A percentile compares a stretch with the other conserved stretches of the same genome.
Conservation (phyloP, 2,888 invertebrate species). For the Cheilosia impressa region DNA sequence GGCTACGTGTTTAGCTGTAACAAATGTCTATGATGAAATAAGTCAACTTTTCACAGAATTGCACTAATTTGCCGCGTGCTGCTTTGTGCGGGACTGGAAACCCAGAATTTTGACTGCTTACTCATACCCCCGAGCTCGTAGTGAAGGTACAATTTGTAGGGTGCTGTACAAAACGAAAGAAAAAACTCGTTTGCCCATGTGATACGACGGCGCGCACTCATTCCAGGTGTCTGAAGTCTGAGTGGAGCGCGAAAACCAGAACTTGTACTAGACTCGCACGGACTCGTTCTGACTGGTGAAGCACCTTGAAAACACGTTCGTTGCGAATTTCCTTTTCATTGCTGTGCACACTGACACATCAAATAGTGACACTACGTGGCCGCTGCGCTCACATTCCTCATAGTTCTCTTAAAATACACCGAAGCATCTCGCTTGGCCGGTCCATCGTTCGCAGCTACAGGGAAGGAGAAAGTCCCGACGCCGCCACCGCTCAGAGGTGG, state of each 20-base stretch:
- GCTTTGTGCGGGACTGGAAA: constrained; percentile 48
- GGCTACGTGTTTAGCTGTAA: constrained; percentile 26
- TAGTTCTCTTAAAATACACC: constrained; percentile 53
- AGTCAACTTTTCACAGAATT: constrained; percentile 69
- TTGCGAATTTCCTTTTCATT: constrained; percentile 53
- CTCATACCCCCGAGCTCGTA: constrained; percentile 56
- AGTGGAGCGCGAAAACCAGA: constrained; percentile 42
- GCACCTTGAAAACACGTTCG: constrained; percentile 70
- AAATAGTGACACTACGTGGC: constrained; percentile 60
- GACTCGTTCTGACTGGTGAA: constrained; percentile 56
- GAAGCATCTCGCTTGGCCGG: constrained; percentile 53
- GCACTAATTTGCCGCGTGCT: constrained; percentile 64
- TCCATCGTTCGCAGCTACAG: constrained; percentile 21
- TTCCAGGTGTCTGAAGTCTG: constrained; percentile 48
- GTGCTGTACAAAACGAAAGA: constrained; percentile 20
- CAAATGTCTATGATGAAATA: constrained; percentile 70
- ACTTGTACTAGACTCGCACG: constrained; percentile 23
- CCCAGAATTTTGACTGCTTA: constrained; percentile 61
- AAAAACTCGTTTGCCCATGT: constrained; percentile 53
- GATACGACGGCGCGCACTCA: constrained; percentile 43
- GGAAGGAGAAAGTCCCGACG: constrained; percentile 55
- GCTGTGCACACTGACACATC: constrained; percentile 26
- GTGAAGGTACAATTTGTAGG: constrained; percentile 66
- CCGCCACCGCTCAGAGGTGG: constrained; percentile 15
- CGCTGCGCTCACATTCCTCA: constrained; percentile 53